Conservation (phyloP, 2,797 vertebrate species). For the Pristis pectinata region DNA sequence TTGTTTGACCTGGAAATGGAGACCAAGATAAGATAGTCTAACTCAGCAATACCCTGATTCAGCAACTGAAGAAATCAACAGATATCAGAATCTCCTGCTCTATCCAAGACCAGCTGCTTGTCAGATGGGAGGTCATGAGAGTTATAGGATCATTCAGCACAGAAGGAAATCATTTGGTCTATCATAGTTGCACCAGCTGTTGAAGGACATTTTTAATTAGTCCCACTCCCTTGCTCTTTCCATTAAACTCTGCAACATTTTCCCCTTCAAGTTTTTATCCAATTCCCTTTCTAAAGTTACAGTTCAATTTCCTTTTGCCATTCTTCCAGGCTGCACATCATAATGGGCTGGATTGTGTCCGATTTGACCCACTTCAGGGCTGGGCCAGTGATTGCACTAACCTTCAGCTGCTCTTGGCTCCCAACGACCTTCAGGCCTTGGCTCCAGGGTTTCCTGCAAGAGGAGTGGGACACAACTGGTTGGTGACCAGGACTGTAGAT, state of each 20-base stretch:
- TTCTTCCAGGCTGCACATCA: neutral
- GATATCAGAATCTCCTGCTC: neutral
- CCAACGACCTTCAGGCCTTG: no score
- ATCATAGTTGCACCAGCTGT: neutral
- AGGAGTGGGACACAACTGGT: no score
- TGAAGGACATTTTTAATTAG: neutral
- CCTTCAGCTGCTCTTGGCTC: no score
- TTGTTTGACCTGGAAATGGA: slow-evolving; percentile 15
- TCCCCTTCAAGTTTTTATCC: neutral
- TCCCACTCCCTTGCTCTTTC: neutral
- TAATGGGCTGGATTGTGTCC: neutral
- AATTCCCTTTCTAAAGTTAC: neutral
- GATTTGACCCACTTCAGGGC: no score
- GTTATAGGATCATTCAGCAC: neutral
- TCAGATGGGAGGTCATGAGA: neutral
- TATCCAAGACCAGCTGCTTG: neutral
- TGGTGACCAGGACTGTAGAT: no score
- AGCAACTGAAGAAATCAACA: neutral
- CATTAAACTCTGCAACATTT: neutral
- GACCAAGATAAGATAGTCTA: neutral
- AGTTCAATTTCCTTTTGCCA: neutral
- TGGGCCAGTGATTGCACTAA: no score
- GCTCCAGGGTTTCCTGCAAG: no score
- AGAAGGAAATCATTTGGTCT: neutral
- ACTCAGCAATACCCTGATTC: neutral